These are phyloP conservation scores for Limnephilus rhombicus DNA, from an alignment of 2,888 invertebrate species.

Conservation along the genomic window DNA sequence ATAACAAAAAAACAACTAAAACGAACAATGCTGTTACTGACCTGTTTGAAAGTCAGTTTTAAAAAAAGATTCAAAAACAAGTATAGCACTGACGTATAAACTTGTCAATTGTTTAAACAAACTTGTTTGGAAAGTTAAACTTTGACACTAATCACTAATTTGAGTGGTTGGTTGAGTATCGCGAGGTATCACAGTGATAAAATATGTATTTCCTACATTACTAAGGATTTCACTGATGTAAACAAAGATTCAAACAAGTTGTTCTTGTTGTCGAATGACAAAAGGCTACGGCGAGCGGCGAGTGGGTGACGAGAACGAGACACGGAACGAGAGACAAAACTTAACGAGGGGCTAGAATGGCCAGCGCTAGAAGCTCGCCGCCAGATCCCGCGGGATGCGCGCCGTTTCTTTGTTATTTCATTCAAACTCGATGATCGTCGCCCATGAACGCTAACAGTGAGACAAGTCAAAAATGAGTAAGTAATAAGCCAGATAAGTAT, in stretches of 20 bases:
- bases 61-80: constrained; percentile 10
- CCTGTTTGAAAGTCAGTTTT: background rate
- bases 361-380: no score
- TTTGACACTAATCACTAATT: background rate
- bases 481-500: background rate
- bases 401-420: background rate
- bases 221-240: background rate
- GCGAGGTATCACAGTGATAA: constrained; percentile 3
- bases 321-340: no score
- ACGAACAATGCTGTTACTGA: background rate
- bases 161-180: background rate
- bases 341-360: background rate
- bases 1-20: background rate
- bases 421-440: background rate
- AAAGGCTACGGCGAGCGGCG: background rate
- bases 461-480: background rate
- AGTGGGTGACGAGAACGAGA: constrained; percentile 6
- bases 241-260: constrained; percentile 25
- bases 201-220: constrained; percentile 11
- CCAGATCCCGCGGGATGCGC: background rate
- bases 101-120: constrained; percentile 4
- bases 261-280: background rate
- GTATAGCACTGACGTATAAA: constrained; percentile 9
- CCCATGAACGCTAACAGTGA: background rate
- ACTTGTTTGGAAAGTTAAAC: background rate